Percentiles rank a stretch among this genome's conserved stretches.
Conservation (phyloP, 2,888 invertebrate species). For the Ichneumoninae sp. region DNA sequence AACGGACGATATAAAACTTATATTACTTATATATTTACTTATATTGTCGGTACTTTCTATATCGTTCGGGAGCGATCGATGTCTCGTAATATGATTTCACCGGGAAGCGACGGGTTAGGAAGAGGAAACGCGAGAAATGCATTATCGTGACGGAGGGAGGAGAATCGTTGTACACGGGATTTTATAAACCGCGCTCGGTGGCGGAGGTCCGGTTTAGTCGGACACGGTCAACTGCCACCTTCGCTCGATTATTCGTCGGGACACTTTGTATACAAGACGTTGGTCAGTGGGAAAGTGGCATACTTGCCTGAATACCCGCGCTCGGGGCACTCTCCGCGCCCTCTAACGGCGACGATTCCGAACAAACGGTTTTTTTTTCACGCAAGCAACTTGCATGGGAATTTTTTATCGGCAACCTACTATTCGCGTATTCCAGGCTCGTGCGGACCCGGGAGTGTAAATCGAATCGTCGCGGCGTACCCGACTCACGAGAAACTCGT, state of each 20-base stretch:
- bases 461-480: conserved; percentile 34
- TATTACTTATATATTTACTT: conserved; percentile 3
- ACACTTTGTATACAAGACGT: conserved; percentile 36
- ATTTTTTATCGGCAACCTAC: neutral
- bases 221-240: conserved; percentile 30
- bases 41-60: conserved; percentile 77
- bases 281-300: conserved; percentile 75
- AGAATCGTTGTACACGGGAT: conserved; percentile 35
- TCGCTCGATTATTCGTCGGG: conserved; percentile 52
- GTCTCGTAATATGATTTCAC: conserved; percentile 56
- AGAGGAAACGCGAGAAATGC: conserved; percentile 10
- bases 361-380: conserved; percentile 38
- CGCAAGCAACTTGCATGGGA: neutral
- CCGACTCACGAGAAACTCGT: neutral
- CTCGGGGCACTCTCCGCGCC: conserved; percentile 36
- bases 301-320: conserved; percentile 77
- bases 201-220: conserved; percentile 56
- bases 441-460: conserved; percentile 35
- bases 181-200: neutral
- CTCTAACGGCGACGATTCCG: conserved; percentile 37
- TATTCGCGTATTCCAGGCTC: conserved; percentile 50
- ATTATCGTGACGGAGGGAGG: conserved; percentile 9
- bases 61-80: conserved; percentile 68
- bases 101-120: conserved; percentile 20
- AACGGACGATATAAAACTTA: no score